Conservation (phyloP, 2,797 vertebrate genomes). For the Microctenopoma lineatum region DNA sequence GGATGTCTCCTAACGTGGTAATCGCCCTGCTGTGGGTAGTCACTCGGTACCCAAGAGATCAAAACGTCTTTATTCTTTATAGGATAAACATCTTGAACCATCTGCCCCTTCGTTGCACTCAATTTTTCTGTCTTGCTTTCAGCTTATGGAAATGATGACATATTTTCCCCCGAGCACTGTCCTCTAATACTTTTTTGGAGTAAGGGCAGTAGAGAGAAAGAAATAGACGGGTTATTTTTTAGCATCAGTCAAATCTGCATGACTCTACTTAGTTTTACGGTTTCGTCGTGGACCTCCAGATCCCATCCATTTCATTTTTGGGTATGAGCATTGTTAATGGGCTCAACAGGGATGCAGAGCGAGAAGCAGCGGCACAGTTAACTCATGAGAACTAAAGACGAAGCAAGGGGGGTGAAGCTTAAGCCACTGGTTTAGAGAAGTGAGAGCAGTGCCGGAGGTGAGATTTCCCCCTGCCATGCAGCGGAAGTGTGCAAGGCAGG, state of each 20-base stretch:
- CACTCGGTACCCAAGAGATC: constrained; percentile 72
- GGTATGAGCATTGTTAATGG: constrained; percentile 61
- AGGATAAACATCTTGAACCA: constrained; percentile 78
- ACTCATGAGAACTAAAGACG: constrained; percentile 39
- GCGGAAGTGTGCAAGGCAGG: constrained; percentile 82
- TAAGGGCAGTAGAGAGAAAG: constrained; percentile 35
- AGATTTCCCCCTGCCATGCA: constrained; percentile 59
- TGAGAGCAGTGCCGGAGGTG: constrained; percentile 61
- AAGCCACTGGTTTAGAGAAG: constrained; percentile 49
- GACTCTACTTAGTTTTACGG: constrained; percentile 12
- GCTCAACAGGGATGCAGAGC: constrained; percentile 48
- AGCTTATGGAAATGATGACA: constrained; percentile 76
- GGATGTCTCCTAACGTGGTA: constrained; percentile 81
- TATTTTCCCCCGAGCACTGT: constrained; percentile 45
- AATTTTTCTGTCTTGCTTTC: constrained; percentile 51
- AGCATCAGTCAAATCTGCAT: constrained; percentile 26
- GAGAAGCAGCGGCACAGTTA: constrained; percentile 42
- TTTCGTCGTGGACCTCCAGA: background rate
- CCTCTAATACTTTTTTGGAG: constrained; percentile 41
- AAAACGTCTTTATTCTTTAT: constrained; percentile 69
- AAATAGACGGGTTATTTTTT: constrained; percentile 31
- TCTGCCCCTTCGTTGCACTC: constrained; percentile 52
- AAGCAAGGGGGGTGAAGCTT: constrained; percentile 20
- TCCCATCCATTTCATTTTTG: constrained; percentile 1
- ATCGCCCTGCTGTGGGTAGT: constrained; percentile 77